These are phyloP conservation scores for Anoplolepis gracilipes DNA, from an alignment of 1,140 invertebrate species.

Conservation along the genomic window DNA sequence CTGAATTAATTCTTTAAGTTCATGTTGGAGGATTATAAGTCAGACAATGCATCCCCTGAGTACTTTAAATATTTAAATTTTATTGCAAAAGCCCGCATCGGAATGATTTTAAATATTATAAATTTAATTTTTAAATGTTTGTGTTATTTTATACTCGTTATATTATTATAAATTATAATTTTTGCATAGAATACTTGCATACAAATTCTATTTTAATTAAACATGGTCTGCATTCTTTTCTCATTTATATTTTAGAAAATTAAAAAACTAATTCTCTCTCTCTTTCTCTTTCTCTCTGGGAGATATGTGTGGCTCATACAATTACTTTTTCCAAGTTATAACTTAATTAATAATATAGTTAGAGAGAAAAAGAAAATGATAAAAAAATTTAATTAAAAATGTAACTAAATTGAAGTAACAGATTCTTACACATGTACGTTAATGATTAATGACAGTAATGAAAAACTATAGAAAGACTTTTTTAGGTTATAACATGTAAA, in stretches of 20 bases:
- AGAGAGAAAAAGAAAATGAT: background rate
- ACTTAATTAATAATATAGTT: slow-evolving; percentile 1
- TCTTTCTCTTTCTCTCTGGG: too few relatives aligned
- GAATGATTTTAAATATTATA: background rate
- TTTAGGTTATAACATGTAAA: background rate
- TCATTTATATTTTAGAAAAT: background rate
- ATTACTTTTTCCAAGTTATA: background rate
- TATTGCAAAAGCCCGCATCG: background rate
- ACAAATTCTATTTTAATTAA: background rate
- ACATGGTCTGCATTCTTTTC: background rate
- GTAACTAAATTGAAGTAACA: slow-evolving; percentile 3
- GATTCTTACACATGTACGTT: background rate
- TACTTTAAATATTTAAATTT: background rate
- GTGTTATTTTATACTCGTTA: background rate
- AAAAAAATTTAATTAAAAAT: slow-evolving; percentile 11
- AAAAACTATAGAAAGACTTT: background rate
- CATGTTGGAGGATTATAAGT: background rate
- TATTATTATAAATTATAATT: background rate
- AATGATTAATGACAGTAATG: background rate
- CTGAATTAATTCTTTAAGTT: background rate
- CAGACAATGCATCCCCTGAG: background rate
- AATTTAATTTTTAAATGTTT: background rate
- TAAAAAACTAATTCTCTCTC: slow-evolving; percentile 22
- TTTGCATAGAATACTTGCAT: background rate
- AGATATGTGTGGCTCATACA: background rate